A percentile compares a stretch with the other conserved stretches of the same genome.
Evolutionary conservation across 2,888 invertebrate species (phyloP).

Genomic region (Sarcophaga rosellei): DNA sequence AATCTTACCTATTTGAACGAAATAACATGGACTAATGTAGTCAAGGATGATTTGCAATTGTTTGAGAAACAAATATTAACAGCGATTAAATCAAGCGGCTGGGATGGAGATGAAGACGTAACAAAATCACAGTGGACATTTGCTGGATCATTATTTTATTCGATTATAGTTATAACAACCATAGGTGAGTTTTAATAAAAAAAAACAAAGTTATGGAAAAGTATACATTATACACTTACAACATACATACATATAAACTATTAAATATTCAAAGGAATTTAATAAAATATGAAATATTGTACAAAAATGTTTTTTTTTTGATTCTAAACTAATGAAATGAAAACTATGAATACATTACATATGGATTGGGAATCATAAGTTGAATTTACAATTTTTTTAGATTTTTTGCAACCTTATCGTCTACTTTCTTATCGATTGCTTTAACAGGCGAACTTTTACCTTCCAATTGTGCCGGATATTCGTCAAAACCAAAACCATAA

Average conservation of each 20-base stretch:
- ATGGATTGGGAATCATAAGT: neutral
- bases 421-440: constrained; percentile 67
- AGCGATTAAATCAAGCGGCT: constrained; percentile 93
- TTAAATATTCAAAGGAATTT: too few species aligned
- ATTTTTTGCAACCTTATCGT: constrained; percentile 74
- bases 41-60: constrained; percentile 84
- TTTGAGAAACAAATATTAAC: constrained; percentile 88
- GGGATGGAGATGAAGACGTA: constrained; percentile 90
- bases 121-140: constrained; percentile 90
- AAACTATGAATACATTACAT: neutral
- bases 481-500: constrained; percentile 71
- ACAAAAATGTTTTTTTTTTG: constrained; percentile 2
- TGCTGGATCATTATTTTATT: constrained; percentile 95
- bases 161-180: constrained; percentile 97
- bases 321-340: constrained; percentile 13
- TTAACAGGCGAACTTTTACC: constrained; percentile 73
- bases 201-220: neutral
- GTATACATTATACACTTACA: neutral
- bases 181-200: constrained; percentile 85
- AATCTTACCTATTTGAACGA: constrained; percentile 84
- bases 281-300: too few species aligned
- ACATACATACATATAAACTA: too few species aligned
- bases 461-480: constrained; percentile 70
- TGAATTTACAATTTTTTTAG: constrained; percentile 61
- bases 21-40: constrained; percentile 90